Evolutionary conservation across 2,888 invertebrate genomes (phyloP), one percentile per base, ranked within the genome.

Genomic region (Megastigmus dorsalis): DNA sequence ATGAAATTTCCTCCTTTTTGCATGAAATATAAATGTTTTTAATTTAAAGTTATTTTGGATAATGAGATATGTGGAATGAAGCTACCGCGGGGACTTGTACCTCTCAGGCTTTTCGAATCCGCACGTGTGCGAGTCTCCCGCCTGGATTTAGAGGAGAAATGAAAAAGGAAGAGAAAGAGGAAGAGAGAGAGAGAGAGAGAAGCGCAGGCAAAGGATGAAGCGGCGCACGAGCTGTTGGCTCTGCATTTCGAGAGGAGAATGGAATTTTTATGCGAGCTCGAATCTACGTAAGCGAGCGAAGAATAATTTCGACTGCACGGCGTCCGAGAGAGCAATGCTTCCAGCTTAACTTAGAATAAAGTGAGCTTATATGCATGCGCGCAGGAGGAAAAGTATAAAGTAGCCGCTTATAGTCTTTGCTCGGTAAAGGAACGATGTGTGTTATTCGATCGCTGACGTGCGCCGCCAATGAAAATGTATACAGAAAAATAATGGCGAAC

Each of bases 341-440:
- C 6, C n/a, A 67, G 55, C 33, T 67, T 67, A 59, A 57, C 59
- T 59, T 59, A 59, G 38, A 68, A 68, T 68, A 68, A 57, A 41
- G 10, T 43, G 54, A 43, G 18, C 36, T 23, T 43, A 28, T 20
- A n/a, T n/a, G n/a, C n/a, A n/a, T n/a, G n/a, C n/a, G 28, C 3
- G 13, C 3, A 4, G 9, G 4, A 15, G 23, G 65, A 15, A 15
- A n/a, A 28, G 28, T 18, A 52, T 52, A 30, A 54, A 52, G 38
- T 65, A 41, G n/a, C 43, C 41, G 41, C 26, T 54, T 54, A 54
- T 48, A 30, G 36, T 66, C 43, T 30, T 43, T 55, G 43, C 30
- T 66, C 43, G n/a, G 43, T 23, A 5, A n/a, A 7, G 20, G 13
- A 66, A 66, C 55, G 43, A 55, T 67, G 55, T 66, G 54, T 67